phyloP scores from a whole-genome alignment of 2,888 invertebrate species.

The Dysmachus trigonus region DNA sequence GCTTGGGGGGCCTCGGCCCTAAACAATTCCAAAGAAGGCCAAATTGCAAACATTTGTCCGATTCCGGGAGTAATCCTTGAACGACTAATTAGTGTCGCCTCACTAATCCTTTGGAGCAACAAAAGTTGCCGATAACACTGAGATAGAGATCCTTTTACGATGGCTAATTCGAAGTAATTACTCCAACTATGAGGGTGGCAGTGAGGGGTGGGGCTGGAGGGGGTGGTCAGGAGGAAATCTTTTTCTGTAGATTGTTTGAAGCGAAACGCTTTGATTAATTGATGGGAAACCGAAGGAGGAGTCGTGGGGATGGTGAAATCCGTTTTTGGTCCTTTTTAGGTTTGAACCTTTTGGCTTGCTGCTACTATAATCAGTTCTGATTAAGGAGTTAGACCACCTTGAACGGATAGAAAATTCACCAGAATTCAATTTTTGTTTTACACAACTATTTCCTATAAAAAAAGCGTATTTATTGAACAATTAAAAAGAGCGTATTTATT shows the following conservation, averaged over 20 bases:
- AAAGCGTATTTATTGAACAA: no score
- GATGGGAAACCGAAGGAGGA: background rate
- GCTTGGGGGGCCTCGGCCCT: background rate
- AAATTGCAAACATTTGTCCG: slow-evolving; percentile 34
- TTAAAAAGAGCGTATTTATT: no score
- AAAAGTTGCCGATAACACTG: slow-evolving; percentile 33
- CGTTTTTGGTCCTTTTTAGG: background rate
- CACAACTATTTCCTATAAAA: no score
- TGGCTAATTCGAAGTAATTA: slow-evolving; percentile 35
- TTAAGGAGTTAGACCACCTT: no score
- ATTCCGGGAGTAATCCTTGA: slow-evolving; percentile 29
- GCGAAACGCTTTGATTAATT: slow-evolving; percentile 11
- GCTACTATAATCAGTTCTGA: background rate
- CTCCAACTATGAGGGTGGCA: slow-evolving; percentile 8
- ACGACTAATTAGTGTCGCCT: slow-evolving; percentile 40
- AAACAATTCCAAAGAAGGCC: background rate
- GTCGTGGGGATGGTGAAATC: background rate
- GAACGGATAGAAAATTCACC: no score
- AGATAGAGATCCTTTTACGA: slow-evolving; percentile 27
- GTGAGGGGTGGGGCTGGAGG: background rate
- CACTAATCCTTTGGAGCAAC: slow-evolving; percentile 39
- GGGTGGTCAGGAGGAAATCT: background rate
- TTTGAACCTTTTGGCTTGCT: background rate
- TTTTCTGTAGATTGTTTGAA: background rate
- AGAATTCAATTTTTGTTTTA: no score